Evolutionary conservation across 2,888 invertebrate species (phyloP), one percentile per base, ranked within the genome.

Genomic region (Drosophila ochracea): DNA sequence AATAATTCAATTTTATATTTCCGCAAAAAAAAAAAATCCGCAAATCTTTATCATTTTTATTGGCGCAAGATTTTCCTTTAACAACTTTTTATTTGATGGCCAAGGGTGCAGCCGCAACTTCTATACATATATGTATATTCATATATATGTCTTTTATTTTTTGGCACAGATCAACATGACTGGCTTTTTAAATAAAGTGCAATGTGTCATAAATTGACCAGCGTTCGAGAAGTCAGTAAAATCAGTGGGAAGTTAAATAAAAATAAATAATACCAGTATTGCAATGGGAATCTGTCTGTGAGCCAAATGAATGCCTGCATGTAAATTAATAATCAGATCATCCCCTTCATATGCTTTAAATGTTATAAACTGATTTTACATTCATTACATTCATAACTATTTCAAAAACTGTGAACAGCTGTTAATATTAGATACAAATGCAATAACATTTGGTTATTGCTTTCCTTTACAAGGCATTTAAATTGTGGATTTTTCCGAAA

Each of bases 1-100:
- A 84, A 92, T 92, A 91, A 88, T 91, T 92, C 90, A 92, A 90
- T 87, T 91, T 92, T 88, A 92, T 92, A 90, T 84, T 84, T 92
- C 91, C 91, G 89, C 79, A 85, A 74, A 63, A 30, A 0, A 30
- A 77, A 74, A 47, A 19, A 35, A 35, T 35, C 35, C 63, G 60
- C 64, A 68, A 68, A 76, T 80, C 68, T 78, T 80, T 78, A 78
- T 80, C 80, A 78, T 78, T 78, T 78, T 80, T 78, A 80, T 80
- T 78, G 72, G 59, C 72, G 65, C 80, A 61, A 78, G 68, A 79
- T 71, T 60, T 64, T 67, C 58, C 66, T 73, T 59, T 52, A 77
- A 63, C 25, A 71, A 65, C 50, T 60, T 69, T 47, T 55, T 47
- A 13, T 54, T 66, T 57, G 55, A 47, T 49, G 16, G 57, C 31